Conservation (phyloP, 1,140 invertebrate species). For the Paracyclopina nana region DNA sequence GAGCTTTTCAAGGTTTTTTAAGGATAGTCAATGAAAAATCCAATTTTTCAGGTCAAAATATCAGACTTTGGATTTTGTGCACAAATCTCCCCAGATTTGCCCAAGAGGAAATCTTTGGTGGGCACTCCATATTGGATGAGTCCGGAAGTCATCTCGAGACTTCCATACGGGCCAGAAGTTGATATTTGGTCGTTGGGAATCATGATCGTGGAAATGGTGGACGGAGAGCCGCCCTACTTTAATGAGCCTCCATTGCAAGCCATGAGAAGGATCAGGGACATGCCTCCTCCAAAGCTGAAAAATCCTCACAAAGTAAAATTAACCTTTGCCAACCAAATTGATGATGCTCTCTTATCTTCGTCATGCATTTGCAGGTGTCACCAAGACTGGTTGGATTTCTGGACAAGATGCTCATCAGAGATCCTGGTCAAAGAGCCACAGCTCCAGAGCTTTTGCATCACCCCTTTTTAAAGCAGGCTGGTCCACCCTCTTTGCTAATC, state of each 20-base stretch:
- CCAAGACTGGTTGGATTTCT: conserved; percentile 71
- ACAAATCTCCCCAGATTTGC: conserved; percentile 79
- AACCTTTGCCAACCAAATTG: background rate
- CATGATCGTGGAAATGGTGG: conserved; percentile 97
- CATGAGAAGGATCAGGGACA: conserved; percentile 88
- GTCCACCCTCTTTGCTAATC: conserved; percentile 68
- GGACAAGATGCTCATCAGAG: conserved; percentile 74
- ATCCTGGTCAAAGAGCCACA: conserved; percentile 72
- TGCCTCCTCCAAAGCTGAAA: conserved; percentile 88
- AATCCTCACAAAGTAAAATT: conserved; percentile 57
- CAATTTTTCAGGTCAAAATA: conserved; percentile 53
- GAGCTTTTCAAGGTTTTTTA: conserved; percentile 15
- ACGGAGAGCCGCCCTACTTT: conserved; percentile 96
- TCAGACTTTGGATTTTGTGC: conserved; percentile 99
- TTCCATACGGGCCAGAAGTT: conserved; percentile 92
- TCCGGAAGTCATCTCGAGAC: conserved; percentile 83
- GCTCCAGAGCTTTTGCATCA: conserved; percentile 77
- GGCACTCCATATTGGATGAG: conserved; percentile 99
- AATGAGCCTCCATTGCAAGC: conserved; percentile 93
- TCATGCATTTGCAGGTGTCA: conserved; percentile 40
- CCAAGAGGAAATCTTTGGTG: conserved; percentile 87
- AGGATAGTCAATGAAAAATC: background rate
- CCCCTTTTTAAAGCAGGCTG: conserved; percentile 78
- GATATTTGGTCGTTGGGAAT: conserved; percentile 94
- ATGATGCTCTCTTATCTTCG: background rate